Evolutionary conservation across 2,888 invertebrate species (phyloP).

Genomic region (Hirtodrosophila trivittata): DNA sequence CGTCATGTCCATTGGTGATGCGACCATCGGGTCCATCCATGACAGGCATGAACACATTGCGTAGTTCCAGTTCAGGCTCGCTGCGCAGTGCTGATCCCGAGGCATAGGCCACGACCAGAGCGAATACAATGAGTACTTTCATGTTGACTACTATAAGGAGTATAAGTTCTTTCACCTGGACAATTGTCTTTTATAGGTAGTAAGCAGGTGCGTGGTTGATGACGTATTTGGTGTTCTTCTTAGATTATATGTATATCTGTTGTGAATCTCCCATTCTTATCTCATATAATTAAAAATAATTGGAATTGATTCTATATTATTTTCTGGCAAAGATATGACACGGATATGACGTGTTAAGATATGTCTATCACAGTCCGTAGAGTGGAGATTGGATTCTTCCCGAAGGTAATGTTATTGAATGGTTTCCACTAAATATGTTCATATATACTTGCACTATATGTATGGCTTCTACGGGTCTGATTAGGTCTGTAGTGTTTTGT

Average conservation of each 20-base stretch:
- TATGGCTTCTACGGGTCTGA: no score
- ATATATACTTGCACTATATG: no score
- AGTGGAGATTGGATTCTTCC: no score
- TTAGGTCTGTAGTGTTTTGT: no score
- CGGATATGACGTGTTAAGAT: no score
- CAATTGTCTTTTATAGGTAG: slow-evolving; percentile 21
- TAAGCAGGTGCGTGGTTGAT: background rate
- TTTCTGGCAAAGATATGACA: no score
- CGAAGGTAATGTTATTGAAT: no score
- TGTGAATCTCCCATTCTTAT: no score
- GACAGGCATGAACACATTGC: slow-evolving; percentile 46
- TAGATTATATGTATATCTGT: background rate
- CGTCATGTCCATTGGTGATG: slow-evolving; percentile 70
- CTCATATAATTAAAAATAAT: no score
- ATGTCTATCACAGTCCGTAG: no score
- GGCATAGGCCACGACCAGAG: slow-evolving; percentile 66
- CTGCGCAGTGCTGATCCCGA: slow-evolving; percentile 58
- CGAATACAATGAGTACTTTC: slow-evolving; percentile 73
- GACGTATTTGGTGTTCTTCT: slow-evolving; percentile 18
- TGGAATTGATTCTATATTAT: no score
- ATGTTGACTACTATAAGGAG: slow-evolving; percentile 49
- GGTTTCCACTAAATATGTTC: no score
- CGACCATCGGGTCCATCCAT: slow-evolving; percentile 55
- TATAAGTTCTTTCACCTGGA: background rate
- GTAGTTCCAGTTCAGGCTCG: slow-evolving; percentile 24